These are phyloP conservation scores for Aspidapion aeneum DNA, from an alignment of 2,888 invertebrate species.

Conservation along the genomic window DNA sequence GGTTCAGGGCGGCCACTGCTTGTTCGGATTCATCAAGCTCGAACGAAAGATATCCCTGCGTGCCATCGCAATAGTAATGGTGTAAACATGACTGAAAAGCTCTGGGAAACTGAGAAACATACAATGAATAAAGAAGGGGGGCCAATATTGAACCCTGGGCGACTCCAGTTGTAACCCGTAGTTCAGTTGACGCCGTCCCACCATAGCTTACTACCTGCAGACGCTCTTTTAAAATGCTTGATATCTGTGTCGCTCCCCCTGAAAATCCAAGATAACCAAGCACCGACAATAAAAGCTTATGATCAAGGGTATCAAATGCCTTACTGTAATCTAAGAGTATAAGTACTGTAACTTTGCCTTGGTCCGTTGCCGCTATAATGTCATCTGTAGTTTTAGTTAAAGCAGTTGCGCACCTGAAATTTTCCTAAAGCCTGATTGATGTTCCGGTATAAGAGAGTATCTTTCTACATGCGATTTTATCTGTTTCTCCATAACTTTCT, in stretches of 20 bases:
- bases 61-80: constrained; percentile 5
- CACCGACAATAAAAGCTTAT: constrained; percentile 24
- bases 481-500: constrained; percentile 25
- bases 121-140: constrained; percentile 5
- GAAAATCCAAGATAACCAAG: constrained; percentile 6
- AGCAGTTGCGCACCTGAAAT: constrained; percentile 31
- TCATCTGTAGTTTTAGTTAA: constrained; percentile 31
- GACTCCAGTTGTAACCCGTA: constrained; percentile 3
- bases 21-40: background rate
- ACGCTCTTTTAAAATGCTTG: background rate
- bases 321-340: constrained; percentile 33
- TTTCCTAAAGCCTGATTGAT: constrained; percentile 33
- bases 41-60: no score
- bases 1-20: background rate
- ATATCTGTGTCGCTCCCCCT: background rate
- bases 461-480: constrained; percentile 24
- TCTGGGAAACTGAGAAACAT: constrained; percentile 7
- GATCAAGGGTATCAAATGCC: constrained; percentile 34
- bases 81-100: background rate
- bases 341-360: constrained; percentile 25
- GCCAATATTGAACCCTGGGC: constrained; percentile 10
- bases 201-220: background rate
- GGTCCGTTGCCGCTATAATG: constrained; percentile 28
- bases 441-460: constrained; percentile 26
- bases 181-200: constrained; percentile 1